These are phyloP conservation scores for Phyllostomus hastatus DNA, from an alignment of 2,113 vertebrate species.

Conservation along the genomic window DNA sequence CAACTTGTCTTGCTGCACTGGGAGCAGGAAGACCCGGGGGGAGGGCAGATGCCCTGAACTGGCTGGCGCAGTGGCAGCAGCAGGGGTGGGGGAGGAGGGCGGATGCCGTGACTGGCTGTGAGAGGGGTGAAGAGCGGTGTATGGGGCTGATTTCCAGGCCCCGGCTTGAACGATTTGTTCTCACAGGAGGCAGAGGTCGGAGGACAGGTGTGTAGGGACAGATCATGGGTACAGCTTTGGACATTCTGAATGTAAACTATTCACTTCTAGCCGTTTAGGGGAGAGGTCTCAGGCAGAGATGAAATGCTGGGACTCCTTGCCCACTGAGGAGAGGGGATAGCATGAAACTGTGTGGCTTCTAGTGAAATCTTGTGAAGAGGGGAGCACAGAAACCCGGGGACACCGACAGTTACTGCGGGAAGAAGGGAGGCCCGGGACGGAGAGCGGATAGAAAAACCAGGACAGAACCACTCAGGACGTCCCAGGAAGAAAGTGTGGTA, in stretches of 20 bases:
- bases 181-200: neutral
- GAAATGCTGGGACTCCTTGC: neutral
- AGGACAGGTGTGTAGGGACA: neutral
- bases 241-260: neutral
- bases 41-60: neutral
- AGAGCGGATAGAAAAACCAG: neutral
- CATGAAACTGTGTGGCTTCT: neutral
- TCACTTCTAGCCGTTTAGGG: neutral
- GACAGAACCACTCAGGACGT: neutral
- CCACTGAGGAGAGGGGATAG: no score
- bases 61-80: fast-evolving
- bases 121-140: neutral
- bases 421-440: neutral
- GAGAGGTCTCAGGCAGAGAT: neutral
- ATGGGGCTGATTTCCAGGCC: neutral
- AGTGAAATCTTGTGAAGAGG: neutral
- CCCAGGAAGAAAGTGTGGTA: neutral
- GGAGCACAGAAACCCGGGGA: neutral
- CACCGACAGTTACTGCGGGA: neutral
- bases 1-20: neutral
- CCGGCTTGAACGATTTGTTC: neutral
- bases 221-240: neutral
- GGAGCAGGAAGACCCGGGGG: neutral
- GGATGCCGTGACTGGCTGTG: neutral
- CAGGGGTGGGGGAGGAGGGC: no score